A percentile compares a stretch with the other conserved stretches of the same genome.
These are phyloP conservation scores for Penaeus indicus DNA, from an alignment of 1,140 invertebrate species.

Conservation along the genomic window DNA sequence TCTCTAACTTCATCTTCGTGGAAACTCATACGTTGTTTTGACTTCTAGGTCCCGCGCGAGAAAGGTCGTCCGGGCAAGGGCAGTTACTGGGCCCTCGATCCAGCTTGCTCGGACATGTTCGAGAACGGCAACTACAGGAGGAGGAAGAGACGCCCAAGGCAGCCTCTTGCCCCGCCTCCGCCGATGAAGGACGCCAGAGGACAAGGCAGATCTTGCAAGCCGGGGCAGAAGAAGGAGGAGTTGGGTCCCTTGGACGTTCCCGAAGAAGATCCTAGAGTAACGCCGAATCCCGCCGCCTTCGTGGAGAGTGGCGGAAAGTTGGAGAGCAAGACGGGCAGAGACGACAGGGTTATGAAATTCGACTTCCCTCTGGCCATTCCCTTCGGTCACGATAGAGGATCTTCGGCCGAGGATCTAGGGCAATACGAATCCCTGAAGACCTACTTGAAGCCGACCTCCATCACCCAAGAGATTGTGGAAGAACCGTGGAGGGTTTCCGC, in stretches of 20 bases:
- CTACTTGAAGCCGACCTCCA: too few relatives aligned
- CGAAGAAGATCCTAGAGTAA: too few relatives aligned
- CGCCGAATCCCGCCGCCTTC: too few relatives aligned
- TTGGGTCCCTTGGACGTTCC: background rate
- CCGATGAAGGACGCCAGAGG: background rate
- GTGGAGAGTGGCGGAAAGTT: too few relatives aligned
- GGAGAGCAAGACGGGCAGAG: too few relatives aligned
- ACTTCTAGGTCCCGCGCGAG: conserved; percentile 74
- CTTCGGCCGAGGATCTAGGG: background rate
- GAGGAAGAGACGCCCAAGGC: conserved; percentile 70
- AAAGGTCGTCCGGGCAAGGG: conserved; percentile 76
- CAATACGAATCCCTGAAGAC: too few relatives aligned
- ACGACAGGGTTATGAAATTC: too few relatives aligned
- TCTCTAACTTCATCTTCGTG: conserved; percentile 69
- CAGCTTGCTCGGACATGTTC: conserved; percentile 77
- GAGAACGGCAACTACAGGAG: conserved; percentile 77
- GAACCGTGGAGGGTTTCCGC: too few relatives aligned
- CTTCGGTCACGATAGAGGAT: background rate
- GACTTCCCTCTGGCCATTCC: too few relatives aligned
- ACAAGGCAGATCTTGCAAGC: background rate
- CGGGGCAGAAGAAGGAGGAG: background rate
- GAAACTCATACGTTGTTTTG: conserved; percentile 77
- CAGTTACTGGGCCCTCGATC: conserved; percentile 77
- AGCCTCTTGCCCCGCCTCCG: background rate
- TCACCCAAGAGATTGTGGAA: too few relatives aligned